Percentiles rank a stretch among this genome's conserved stretches.
These are phyloP conservation scores for Lanistes nyassanus DNA, from an alignment of 1,140 invertebrate species.

Conservation along the genomic window DNA sequence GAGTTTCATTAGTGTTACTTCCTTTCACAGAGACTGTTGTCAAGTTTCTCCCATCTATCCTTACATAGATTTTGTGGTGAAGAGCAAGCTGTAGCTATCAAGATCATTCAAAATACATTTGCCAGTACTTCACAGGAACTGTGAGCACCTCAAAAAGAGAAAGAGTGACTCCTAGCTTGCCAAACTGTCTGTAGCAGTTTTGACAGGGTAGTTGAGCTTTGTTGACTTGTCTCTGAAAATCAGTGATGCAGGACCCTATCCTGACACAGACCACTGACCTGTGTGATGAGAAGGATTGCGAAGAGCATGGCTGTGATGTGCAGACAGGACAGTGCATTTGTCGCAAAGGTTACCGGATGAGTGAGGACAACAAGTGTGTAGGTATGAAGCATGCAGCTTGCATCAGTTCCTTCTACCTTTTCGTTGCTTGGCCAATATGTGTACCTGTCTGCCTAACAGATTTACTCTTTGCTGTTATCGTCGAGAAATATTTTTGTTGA, in stretches of 20 bases:
- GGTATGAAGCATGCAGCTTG: constrained; percentile 30
- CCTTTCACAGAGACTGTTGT: too few species aligned
- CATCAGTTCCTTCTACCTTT: not conserved
- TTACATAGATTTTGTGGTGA: too few species aligned
- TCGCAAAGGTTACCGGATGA: constrained; percentile 48
- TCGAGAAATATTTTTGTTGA: too few species aligned
- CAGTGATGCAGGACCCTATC: constrained; percentile 45
- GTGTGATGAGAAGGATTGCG: constrained; percentile 34
- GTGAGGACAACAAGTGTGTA: constrained; percentile 39
- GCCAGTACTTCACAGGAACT: too few species aligned
- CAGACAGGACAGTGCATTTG: constrained; percentile 52
- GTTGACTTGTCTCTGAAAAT: constrained; percentile 11
- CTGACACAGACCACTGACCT: constrained; percentile 25
- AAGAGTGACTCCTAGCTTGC: not conserved
- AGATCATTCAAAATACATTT: too few species aligned
- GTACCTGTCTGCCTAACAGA: too few species aligned
- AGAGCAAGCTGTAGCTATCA: too few species aligned
- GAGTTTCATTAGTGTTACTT: too few species aligned
- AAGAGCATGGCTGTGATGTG: constrained; percentile 51
- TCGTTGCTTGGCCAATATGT: not conserved
- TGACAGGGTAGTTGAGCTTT: not conserved
- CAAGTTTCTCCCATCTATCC: too few species aligned
- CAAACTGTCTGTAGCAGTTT: not conserved
- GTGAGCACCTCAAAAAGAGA: too few species aligned
- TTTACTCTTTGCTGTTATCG: too few species aligned